Evolutionary conservation across 2,113 vertebrate species (phyloP), one percentile per base, ranked within the genome.

Genomic region (Salminus brasiliensis): DNA sequence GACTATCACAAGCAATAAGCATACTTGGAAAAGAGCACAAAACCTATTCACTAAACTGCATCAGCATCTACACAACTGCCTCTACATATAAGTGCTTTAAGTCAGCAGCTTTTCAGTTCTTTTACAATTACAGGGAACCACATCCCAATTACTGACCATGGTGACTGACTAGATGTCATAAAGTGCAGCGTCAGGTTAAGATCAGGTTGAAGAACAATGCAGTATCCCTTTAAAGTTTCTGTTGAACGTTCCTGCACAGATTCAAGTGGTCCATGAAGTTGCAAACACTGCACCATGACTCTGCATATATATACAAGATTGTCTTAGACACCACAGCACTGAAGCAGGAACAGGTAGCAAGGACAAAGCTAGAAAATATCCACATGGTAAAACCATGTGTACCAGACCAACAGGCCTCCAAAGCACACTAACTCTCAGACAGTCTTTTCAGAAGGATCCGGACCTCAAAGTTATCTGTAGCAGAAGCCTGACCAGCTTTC

Each of bases 381-480:
- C 0, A 36, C n/a, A n/a, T n/a, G 21, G 68, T 78, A 71, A 21
- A 78, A 43, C 65, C 23, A 52, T 52, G 29, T 23, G 27, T 76
- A 68, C 68, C 25, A 32, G 45, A 81, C 60, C 47, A 6, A 71
- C 72, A 74, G 27, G 52, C 34, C 15, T 73, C 57, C 13, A 21
- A 57, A 57, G 49, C 11, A 49, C 25, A 32, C 62, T 30, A 60
- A 29, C 15, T 27, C 16, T 73, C 25, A 43, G 9, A 25, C 10
- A 30, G 21, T 36, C 7, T 75, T 32, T 63, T 27, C 72, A 75
- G 60, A 23, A 41, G 36, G 52, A 69, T 2, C 12, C 3, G 15
- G 5, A 16, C 36, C 41, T 59, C 52, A 32, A 32, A 34, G 75
- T 16, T 59, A 11, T 45, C 11, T 27, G 30, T 23, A 53, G 62